phyloP scores from a whole-genome alignment of 2,888 invertebrate species.

The Napeogenes sylphis region DNA sequence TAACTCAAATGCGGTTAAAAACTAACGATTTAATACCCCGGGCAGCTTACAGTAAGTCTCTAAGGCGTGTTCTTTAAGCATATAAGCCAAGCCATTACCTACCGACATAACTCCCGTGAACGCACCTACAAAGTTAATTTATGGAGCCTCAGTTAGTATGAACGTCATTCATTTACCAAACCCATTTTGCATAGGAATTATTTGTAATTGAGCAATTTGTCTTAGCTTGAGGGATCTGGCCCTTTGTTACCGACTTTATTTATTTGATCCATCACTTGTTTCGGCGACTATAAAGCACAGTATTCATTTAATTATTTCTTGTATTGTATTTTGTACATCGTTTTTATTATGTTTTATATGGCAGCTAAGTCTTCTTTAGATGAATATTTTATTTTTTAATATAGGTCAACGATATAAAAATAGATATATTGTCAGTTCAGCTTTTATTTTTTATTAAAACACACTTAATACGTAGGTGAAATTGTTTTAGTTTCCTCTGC shows the following conservation, averaged over 20 bases:
- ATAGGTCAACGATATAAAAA: not conserved
- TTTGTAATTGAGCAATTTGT: conserved; percentile 37
- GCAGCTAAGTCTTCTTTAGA: too few species aligned
- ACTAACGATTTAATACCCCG: conserved; percentile 47
- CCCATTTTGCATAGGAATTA: conserved; percentile 36
- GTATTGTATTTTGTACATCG: not conserved
- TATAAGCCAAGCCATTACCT: conserved; percentile 55
- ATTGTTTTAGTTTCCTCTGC: too few species aligned
- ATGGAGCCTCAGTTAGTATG: conserved; percentile 49
- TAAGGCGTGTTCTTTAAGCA: conserved; percentile 42
- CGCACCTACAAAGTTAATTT: conserved; percentile 54
- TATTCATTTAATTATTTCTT: not conserved
- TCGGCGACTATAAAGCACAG: conserved; percentile 15
- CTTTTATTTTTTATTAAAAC: not conserved
- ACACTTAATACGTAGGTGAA: not conserved
- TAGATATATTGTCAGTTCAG: not conserved
- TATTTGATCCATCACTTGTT: conserved; percentile 26
- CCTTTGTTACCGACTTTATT: conserved; percentile 26
- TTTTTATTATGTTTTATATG: not conserved
- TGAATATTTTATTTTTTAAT: too few species aligned
- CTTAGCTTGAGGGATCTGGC: conserved; percentile 31
- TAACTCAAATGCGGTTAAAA: conserved; percentile 30
- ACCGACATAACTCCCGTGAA: conserved; percentile 65
- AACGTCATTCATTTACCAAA: conserved; percentile 42
- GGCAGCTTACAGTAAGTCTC: conserved; percentile 54